Conservation (phyloP, 2,888 invertebrate species). For the Ditula angustiorana region DNA sequence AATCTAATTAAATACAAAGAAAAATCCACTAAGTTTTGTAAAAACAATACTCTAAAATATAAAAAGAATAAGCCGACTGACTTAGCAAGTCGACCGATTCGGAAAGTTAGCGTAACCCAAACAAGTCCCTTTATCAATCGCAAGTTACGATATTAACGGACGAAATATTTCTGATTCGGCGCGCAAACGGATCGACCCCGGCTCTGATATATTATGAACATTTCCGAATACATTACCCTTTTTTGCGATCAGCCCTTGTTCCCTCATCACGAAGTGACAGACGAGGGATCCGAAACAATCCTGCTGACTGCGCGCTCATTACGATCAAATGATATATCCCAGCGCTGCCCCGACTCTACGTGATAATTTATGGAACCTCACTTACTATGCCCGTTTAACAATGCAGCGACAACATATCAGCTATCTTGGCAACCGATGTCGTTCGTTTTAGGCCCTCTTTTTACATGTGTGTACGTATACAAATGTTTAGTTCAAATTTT, state of each 20-base stretch:
- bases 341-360: not conserved
- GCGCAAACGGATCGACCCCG: constrained; percentile 56
- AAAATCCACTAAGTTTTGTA: not conserved
- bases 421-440: not conserved
- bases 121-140: constrained; percentile 43
- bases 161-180: constrained; percentile 41
- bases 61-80: not conserved
- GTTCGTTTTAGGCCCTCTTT: not conserved
- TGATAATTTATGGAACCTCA: constrained; percentile 16
- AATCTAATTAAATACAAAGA: no score
- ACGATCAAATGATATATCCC: constrained; percentile 52
- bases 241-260: constrained; percentile 61
- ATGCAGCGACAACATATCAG: not conserved
- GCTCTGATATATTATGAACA: constrained; percentile 44
- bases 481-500: no score
- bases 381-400: constrained; percentile 6
- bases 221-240: constrained; percentile 56
- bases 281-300: constrained; percentile 64
- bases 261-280: constrained; percentile 67
- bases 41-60: not conserved
- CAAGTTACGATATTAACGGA: constrained; percentile 50
- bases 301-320: constrained; percentile 59
- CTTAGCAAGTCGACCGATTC: constrained; percentile 5
- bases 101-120: constrained; percentile 34
- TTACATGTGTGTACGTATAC: no score